Base-by-base conservation (phyloP, 2,888 invertebrate species). In the Itoplectis maculator region DNA sequence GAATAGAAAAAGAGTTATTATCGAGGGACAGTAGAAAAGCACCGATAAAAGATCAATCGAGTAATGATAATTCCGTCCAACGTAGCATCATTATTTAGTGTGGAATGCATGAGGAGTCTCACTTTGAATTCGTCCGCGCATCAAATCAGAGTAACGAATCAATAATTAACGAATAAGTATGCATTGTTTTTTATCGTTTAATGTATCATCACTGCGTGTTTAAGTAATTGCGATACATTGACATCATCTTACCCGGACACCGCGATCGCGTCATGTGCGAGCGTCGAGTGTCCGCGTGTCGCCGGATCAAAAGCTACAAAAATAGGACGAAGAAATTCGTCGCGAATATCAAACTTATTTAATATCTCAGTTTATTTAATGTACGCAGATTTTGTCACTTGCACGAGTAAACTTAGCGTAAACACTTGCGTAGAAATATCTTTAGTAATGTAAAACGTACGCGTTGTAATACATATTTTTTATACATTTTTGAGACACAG, bases 261-360 rank as follows among this genome's bases (percentile, higher is more conserved):
- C 29, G 29, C 2, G 5, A 5, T 29, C 29, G 29, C 29, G 29
- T 29, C 29, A 29, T 29, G 29, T 29, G 29, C 29, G 29, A 5
- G 3, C 5, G 29, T 29, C 29, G 29, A 29, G 29, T 29, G 29
- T 29, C 29, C 29, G 29, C 29, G 29, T 29, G 29, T 29, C 29
- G 29, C 29, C 29, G 29, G 5, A 2, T 29, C 5, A 5, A n/a
- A n/a, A 37, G 40, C 9, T 0, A 4, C 59, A 72, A 66, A 40
- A 45, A 51, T 66, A 79, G 72, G 79, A 51, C 54, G 47, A 72
- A 79, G 74, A 40, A 61, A 45, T 63, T 77, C 69, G 77, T 70
- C 56, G 63, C 73, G 35, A 76, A 77, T 69, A 66, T 83, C 73
- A 66, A 76, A 80, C 73, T 84, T 82, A 83, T 84, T 79, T 45